phyloP scores from a whole-genome alignment of 2,888 invertebrate species.

The Tipula lateralis region DNA sequence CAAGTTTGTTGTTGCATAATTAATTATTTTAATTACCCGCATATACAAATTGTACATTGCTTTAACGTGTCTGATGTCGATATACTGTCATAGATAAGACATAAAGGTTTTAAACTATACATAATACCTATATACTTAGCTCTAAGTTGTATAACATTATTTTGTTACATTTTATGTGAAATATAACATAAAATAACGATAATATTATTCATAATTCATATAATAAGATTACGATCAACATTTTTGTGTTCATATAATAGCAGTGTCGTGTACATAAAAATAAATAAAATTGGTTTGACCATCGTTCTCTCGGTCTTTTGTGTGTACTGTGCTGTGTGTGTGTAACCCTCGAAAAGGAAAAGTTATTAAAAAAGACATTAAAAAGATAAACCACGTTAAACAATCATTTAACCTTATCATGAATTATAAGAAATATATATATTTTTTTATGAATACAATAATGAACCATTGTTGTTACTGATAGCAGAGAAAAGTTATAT shows the following conservation, averaged over 20 bases:
- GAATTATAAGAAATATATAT: not conserved
- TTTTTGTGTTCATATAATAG: constrained; percentile 11
- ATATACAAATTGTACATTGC: not conserved
- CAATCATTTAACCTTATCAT: constrained; percentile 24
- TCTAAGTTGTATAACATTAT: not conserved
- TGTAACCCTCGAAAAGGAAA: constrained; percentile 24
- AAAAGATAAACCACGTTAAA: constrained; percentile 24
- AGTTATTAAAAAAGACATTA: constrained; percentile 24
- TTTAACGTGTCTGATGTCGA: not conserved
- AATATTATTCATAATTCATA: constrained; percentile 24
- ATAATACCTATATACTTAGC: not conserved
- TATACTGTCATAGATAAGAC: not conserved
- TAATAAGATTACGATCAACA: constrained; percentile 16
- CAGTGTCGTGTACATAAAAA: not conserved
- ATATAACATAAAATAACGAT: constrained; percentile 24
- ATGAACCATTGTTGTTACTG: constrained; percentile 24
- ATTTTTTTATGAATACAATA: constrained; percentile 24
- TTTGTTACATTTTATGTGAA: constrained; percentile 1
- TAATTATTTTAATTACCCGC: not conserved
- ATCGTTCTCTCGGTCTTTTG: not conserved
- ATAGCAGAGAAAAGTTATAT: not conserved
- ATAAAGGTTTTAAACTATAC: not conserved
- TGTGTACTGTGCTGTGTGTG: not conserved
- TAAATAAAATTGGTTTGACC: constrained; percentile 24
- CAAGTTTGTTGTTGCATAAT: not conserved